Base-by-base conservation (phyloP, 1,140 invertebrate species). In the Bombus confusus region DNA sequence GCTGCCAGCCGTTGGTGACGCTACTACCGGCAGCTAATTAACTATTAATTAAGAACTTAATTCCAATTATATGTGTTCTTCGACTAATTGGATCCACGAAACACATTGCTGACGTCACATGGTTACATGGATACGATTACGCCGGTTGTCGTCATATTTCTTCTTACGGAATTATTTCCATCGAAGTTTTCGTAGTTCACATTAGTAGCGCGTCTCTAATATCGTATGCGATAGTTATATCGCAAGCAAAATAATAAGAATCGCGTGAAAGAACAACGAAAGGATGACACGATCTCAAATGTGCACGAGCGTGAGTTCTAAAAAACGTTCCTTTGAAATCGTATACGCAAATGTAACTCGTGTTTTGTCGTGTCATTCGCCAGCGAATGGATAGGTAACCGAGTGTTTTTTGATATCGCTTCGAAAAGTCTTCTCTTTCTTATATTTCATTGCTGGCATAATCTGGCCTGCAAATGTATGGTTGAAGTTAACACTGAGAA, bases 41-140 rank as follows among this genome's bases (percentile, higher is more conserved):
- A 91, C 91, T 91, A 93, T 91, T 92, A 91, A 92, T 92, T 94
- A 91, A 92, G 87, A 91, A 88, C 92, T 92, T 89, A 87, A 92
- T 92, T 88, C 91, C 91, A 92, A 94, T 94, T 94, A 94, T 92
- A 87, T 82, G 80, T 90, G 86, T 87, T 86, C 87, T 90, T 88
- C 77, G 80, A 92, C 92, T 94, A 94, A 93, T 94, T 94, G 92
- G 92, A 94, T 85, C 87, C 88, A 80, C 88, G 88, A 92, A 91
- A 91, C 80, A 86, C 83, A 81, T 85, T 79, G 79, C 83, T 87
- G 75, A 91, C 85, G 89, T 90, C 83, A 87, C 41, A 10, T 1
- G 28, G 31, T 43, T 34, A 66, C 80, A 25, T 39, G 18, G 13
- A 3, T 34, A 31, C 31, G 47, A 69, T 31, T 76, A 73, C 52